A percentile compares a stretch with the other conserved stretches of the same genome.
Evolutionary conservation across 2,888 invertebrate species (phyloP).

Genomic region (Darwinula stevensoni): DNA sequence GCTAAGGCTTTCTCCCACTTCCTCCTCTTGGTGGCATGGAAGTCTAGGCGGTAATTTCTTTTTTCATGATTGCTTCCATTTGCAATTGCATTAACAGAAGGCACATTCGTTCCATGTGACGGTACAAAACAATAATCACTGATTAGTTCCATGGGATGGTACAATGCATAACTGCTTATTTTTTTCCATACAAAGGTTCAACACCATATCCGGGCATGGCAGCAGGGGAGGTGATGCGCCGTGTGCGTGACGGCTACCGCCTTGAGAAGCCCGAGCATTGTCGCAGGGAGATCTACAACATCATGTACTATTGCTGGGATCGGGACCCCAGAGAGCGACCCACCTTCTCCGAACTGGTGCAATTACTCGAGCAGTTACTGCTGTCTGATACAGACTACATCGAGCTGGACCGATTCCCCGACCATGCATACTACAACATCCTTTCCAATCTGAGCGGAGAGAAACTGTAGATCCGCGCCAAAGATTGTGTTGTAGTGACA

Average conservation of each 20-base stretch:
- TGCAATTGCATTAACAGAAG: too few relatives aligned
- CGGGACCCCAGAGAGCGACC: constrained; percentile 53
- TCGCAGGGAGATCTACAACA: constrained; percentile 54
- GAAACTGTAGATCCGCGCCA: constrained; percentile 11
- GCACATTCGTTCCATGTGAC: too few relatives aligned
- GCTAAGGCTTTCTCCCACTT: too few relatives aligned
- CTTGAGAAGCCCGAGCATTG: constrained; percentile 81
- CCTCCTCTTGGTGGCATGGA: too few relatives aligned
- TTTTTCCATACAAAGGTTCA: too few relatives aligned
- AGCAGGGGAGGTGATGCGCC: constrained; percentile 62
- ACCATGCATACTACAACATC: constrained; percentile 41
- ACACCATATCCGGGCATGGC: constrained; percentile 81
- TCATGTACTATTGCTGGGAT: constrained; percentile 90
- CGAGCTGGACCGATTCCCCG: constrained; percentile 64
- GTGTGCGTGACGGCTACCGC: constrained; percentile 60
- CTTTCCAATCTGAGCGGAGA: constrained; percentile 34
- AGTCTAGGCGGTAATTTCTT: too few relatives aligned
- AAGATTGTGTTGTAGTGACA: too few relatives aligned
- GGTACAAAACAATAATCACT: too few relatives aligned
- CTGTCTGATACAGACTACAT: constrained; percentile 79
- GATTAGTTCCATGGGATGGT: too few relatives aligned
- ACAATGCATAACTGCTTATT: too few relatives aligned
- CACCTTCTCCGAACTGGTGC: constrained; percentile 48
- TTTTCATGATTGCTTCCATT: too few relatives aligned
- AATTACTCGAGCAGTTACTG: constrained; percentile 46